Evolutionary conservation across 2,113 vertebrate species (phyloP).

Genomic region (Romanogobio albipinnatus): DNA sequence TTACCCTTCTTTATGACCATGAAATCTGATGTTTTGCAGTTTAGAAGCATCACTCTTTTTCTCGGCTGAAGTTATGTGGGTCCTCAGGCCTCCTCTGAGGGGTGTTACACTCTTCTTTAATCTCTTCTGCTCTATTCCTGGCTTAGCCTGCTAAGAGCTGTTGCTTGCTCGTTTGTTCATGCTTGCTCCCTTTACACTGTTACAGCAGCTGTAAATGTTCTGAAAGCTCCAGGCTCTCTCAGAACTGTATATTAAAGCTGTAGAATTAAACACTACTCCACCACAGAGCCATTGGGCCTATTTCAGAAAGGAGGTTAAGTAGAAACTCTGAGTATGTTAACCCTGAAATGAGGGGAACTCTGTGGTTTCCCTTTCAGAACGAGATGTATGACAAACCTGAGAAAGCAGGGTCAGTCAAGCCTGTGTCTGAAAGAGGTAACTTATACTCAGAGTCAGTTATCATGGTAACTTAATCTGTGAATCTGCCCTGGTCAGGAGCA

Average conservation of each 20-base stretch:
- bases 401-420: too few relatives aligned
- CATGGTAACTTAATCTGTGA: too few relatives aligned
- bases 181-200: background rate
- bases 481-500: too few relatives aligned
- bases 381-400: too few relatives aligned
- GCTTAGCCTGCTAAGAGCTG: constrained; percentile 3
- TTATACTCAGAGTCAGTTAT: too few relatives aligned
- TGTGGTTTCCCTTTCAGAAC: too few relatives aligned
- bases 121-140: background rate
- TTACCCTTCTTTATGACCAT: constrained; percentile 1
- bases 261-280: background rate
- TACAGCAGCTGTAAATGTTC: background rate
- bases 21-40: background rate
- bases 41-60: background rate
- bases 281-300: background rate
- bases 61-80: constrained; percentile 9
- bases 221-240: constrained; percentile 13
- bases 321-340: too few relatives aligned
- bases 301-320: too few relatives aligned
- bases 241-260: background rate
- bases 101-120: background rate
- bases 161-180: background rate
- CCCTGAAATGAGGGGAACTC: too few relatives aligned
- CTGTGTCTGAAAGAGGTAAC: too few relatives aligned
- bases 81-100: constrained; percentile 27